A percentile compares a stretch with the other conserved stretches of the same genome.
Conservation (phyloP, 2,797 vertebrate species). For the Thamnophis elegans region DNA sequence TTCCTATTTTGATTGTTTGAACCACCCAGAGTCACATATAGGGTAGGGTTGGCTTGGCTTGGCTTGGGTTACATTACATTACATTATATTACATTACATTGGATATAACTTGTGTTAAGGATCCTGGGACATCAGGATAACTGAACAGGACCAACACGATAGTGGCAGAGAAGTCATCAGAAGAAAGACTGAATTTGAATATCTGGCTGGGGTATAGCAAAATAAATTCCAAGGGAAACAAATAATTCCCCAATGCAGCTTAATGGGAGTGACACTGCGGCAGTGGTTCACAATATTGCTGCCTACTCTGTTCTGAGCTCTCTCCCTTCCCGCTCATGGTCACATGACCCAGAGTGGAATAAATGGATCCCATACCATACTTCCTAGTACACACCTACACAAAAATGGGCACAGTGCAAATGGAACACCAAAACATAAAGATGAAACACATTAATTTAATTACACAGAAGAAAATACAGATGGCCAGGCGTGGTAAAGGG, state of each 20-base stretch:
- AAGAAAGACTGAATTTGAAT: neutral
- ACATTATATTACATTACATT: neutral
- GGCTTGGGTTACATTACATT: neutral
- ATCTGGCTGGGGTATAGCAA: neutral
- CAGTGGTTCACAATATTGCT: neutral
- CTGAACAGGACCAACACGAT: neutral
- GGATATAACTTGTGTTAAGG: neutral
- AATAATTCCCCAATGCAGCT: neutral
- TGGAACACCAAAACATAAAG: neutral
- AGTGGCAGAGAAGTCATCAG: neutral
- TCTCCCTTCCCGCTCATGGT: neutral
- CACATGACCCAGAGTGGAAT: neutral
- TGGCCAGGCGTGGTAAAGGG: neutral
- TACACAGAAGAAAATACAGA: neutral
- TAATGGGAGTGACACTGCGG: neutral
- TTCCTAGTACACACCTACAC: neutral
- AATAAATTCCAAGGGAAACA: neutral
- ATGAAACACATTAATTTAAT: neutral
- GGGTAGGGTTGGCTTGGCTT: neutral
- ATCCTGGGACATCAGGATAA: neutral
- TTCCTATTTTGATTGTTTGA: neutral
- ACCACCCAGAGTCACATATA: neutral
- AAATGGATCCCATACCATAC: neutral
- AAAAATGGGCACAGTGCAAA: neutral
- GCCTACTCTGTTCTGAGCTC: neutral